Base-by-base conservation (phyloP, 2,797 vertebrate genomes). In the Falco rusticolus region DNA sequence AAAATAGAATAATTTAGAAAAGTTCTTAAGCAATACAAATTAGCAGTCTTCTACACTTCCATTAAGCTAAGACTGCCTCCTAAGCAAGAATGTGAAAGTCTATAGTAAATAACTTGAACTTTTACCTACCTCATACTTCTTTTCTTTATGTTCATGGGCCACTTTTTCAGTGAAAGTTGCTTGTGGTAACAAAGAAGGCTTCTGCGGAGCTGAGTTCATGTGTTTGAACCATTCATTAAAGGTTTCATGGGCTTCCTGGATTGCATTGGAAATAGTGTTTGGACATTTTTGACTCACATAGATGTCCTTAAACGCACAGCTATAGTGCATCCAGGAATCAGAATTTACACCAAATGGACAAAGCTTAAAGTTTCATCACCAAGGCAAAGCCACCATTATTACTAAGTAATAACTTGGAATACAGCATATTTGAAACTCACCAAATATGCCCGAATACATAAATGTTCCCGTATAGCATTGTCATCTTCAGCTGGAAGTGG, bases 211-310 rank as follows among this genome's bases (percentile, higher is more conserved):
- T 2, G 98, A 98, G 92, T 99, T 99, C 96, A 99, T 99, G 97
- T 99, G 99, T 91, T 98, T 98, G 97, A 99, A 99, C 99, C 99
- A 99, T 41, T 99, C 99, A 31, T 98, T 99, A 97, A 99, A 99
- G 5, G 99, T 98, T 98, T 99, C 99, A 17, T 99, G 98, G 74
- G 98, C 98, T 98, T 99, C 98, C 98, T 99, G 94, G 84, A 96
- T 96, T 91, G 50, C n/a, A 71, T 65, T 63, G 41, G 72, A 92
- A 96, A 93, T 43, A 65, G 33, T 1, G 16, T 84, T 92, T 68
- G 29, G 45, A 90, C 60, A 60, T 50, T 93, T 96, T 85, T 70
- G 28, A 80, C 31, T 90, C 24, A 39, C 31, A 11, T 13, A 47
- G 82, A 78, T 24, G 6, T 63, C 14, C 79, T 53, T 74, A 76